Conservation (phyloP, 2,113 vertebrate genomes). For the Sceloporus tristichus region DNA sequence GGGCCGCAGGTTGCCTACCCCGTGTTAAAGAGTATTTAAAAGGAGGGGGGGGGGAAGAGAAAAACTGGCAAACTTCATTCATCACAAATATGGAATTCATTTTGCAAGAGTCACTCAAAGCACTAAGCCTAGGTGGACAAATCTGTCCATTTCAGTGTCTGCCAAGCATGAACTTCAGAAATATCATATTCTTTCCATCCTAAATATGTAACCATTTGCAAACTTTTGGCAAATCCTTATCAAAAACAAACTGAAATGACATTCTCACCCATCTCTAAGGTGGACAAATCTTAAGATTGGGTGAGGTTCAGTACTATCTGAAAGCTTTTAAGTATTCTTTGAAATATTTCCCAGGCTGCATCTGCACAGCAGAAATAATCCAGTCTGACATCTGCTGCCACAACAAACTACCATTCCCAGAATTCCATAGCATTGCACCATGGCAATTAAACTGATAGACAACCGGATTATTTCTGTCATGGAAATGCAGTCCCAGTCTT, state of each 20-base stretch:
- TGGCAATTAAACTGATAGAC: too few species aligned
- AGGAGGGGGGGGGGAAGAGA: too few species aligned
- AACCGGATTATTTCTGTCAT: too few species aligned
- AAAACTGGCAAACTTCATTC: too few species aligned
- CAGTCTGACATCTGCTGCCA: too few species aligned
- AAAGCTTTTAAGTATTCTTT: neutral
- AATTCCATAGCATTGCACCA: too few species aligned
- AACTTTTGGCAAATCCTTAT: neutral
- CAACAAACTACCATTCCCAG: too few species aligned
- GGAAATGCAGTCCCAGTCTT: too few species aligned
- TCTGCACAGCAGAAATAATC: too few species aligned
- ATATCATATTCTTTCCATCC: neutral
- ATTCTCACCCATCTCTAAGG: neutral
- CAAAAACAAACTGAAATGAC: neutral
- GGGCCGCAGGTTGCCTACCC: too few species aligned
- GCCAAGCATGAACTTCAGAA: neutral
- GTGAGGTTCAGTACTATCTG: neutral
- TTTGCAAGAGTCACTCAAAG: neutral
- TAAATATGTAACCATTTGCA: neutral
- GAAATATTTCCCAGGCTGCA: neutral
- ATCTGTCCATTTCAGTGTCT: neutral
- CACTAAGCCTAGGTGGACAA: neutral
- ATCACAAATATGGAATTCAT: too few species aligned
- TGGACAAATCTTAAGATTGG: constrained; percentile 9
- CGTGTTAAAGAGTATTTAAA: too few species aligned